phyloP scores from a whole-genome alignment of 1,140 invertebrate species.

The Megalopta genalis region DNA sequence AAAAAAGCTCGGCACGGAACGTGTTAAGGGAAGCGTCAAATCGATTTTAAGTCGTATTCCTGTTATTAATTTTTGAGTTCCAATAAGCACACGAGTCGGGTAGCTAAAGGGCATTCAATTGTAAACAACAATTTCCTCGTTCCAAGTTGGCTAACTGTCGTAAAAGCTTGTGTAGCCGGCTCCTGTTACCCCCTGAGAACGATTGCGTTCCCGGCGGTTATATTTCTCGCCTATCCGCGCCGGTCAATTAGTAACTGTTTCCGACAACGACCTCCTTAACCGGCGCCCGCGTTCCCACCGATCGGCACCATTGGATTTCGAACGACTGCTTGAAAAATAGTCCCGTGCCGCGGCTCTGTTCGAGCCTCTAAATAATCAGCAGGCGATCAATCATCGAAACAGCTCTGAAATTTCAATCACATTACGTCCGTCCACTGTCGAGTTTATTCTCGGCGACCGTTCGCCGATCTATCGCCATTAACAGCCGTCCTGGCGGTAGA shows the following conservation, averaged over 20 bases:
- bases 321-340: neutral
- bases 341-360: neutral
- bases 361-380: neutral
- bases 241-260: neutral
- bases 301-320: neutral
- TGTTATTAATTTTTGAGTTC: too few species aligned
- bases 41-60: too few species aligned
- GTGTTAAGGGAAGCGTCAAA: too few species aligned
- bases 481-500: neutral
- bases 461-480: slow-evolving; percentile 14
- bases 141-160: too few species aligned
- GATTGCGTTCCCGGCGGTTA: neutral
- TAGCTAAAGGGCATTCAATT: too few species aligned
- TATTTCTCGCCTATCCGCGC: neutral
- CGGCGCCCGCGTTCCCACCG: neutral
- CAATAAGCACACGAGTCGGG: too few species aligned
- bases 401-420: slow-evolving; percentile 5
- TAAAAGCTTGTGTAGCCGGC: too few species aligned
- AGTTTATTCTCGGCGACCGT: neutral
- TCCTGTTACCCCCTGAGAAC: neutral
- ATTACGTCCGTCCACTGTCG: neutral
- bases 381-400: slow-evolving; percentile 12
- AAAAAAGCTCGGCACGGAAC: too few species aligned
- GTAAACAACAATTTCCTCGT: too few species aligned
- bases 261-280: neutral